A percentile compares a stretch with the other conserved stretches of the same genome.
Conservation (phyloP, 2,113 vertebrate genomes). For the Mormyrus iriodes region DNA sequence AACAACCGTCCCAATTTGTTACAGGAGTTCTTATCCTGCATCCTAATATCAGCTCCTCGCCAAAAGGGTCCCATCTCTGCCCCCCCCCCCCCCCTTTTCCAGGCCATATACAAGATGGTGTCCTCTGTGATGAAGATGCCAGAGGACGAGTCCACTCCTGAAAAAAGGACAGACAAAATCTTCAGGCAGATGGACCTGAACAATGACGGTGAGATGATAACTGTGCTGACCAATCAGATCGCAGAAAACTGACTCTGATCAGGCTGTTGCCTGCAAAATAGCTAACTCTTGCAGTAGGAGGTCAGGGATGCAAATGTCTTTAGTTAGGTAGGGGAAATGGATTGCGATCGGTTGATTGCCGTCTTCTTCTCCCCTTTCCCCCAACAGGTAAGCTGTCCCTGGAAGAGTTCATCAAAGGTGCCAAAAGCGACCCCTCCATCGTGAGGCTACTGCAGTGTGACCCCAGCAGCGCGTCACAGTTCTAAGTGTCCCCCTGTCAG, state of each 20-base stretch:
- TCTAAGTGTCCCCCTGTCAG: constrained; percentile 60
- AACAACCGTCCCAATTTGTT: neutral
- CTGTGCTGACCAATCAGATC: neutral
- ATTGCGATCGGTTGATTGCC: neutral
- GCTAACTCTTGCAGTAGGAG: neutral
- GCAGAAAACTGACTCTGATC: neutral
- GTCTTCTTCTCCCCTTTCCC: neutral
- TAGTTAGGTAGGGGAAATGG: neutral
- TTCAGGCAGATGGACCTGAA: constrained; percentile 99
- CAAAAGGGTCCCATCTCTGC: neutral
- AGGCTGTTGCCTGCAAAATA: neutral
- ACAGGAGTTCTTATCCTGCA: neutral
- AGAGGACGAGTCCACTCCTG: constrained; percentile 94
- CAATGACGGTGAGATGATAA: constrained; percentile 81
- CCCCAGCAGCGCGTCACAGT: constrained; percentile 88
- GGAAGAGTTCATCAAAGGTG: constrained; percentile 97
- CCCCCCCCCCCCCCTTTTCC: constrained; percentile 22
- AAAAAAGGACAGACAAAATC: constrained; percentile 98
- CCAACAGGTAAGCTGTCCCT: constrained; percentile 84
- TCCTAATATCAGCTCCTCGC: neutral
- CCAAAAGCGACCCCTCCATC: constrained; percentile 97
- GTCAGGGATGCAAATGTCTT: neutral
- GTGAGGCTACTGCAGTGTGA: constrained; percentile 97
- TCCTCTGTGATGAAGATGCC: constrained; percentile 99
- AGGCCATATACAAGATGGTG: constrained; percentile 99